Evolutionary conservation across 2,888 invertebrate species (phyloP), one percentile per base, ranked within the genome.

Genomic region (Luperina testacea): DNA sequence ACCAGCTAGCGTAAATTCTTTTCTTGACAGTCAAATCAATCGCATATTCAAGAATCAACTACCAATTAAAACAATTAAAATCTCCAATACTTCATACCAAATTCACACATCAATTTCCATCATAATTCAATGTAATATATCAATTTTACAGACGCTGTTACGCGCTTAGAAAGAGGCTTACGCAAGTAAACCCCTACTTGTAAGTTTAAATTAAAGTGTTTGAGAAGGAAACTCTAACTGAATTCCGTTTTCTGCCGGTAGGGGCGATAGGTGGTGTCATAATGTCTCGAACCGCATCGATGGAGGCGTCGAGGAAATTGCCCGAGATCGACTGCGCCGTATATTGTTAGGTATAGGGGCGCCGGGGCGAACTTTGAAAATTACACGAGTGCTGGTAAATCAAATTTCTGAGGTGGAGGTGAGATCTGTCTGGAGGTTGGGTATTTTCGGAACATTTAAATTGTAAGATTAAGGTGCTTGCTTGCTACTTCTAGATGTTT

Each of bases 131-230:
- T 27, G 38, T 84, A 86, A 88, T 87, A 84, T 82, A 81, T 83
- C 71, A 83, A 82, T 87, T 87, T 86, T 80, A 82, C 78, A 73
- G 80, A 77, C 67, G 74, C 53, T 67, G 51, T 83, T 53, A 69
- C 72, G 32, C 51, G 68, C 61, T 81, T 73, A 75, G 57, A 77
- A 74, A 69, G 74, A 68, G 57, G 82, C 83, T 86, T 87, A 87
- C 77, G 68, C 71, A 63, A 81, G 80, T 87, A 87, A 86, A 83
- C 78, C 69, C 75, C 71, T 78, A 76, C 79, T 85, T 75, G 80
- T 75, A 82, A 81, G 75, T 85, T 85, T 84, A 86, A 88, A 87
- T 85, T 84, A 78, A 85, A 87, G 84, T 81, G 78, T 87, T 87
- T 78, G 80, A 64, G 74, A 83, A 78, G 85, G 83, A 86, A 86